phyloP scores from a whole-genome alignment of 2,797 vertebrate species.

The Trachurus trachurus region DNA sequence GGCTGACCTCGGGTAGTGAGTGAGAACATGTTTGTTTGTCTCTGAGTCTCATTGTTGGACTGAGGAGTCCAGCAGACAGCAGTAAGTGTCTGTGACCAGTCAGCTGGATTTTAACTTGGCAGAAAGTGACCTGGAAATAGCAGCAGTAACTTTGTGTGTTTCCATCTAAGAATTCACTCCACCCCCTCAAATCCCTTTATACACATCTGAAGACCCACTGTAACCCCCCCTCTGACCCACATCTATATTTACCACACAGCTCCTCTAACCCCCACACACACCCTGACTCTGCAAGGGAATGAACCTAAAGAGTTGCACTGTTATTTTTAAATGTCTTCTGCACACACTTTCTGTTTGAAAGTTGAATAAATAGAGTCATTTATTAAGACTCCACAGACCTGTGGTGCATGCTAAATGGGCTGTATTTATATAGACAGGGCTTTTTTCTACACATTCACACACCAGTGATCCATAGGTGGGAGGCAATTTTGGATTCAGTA shows the following conservation, averaged over 20 bases:
- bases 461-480: no score
- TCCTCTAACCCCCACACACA: neutral
- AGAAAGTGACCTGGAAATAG: slow-evolving; percentile 40
- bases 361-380: neutral
- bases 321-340: neutral
- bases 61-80: no score
- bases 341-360: neutral
- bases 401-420: no score
- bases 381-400: no score
- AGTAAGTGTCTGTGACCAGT: neutral
- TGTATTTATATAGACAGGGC: no score
- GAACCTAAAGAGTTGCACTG: neutral
- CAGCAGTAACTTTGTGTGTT: slow-evolving; percentile 25
- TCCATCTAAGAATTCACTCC: slow-evolving; percentile 35
- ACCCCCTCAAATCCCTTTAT: neutral
- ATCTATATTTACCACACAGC: slow-evolving; percentile 37
- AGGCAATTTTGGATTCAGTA: no score
- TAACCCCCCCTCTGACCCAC: slow-evolving; percentile 23
- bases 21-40: neutral
- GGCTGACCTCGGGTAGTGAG: slow-evolving; percentile 42
- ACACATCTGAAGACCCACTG: slow-evolving; percentile 1
- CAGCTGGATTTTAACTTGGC: slow-evolving; percentile 12
- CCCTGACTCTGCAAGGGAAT: slow-evolving; percentile 7
- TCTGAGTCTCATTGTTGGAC: neutral
- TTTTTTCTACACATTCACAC: no score